A percentile compares a stretch with the other conserved stretches of the same genome.
Evolutionary conservation across 2,797 vertebrate genomes (phyloP).

Genomic region (Phoeniculus purpureus): DNA sequence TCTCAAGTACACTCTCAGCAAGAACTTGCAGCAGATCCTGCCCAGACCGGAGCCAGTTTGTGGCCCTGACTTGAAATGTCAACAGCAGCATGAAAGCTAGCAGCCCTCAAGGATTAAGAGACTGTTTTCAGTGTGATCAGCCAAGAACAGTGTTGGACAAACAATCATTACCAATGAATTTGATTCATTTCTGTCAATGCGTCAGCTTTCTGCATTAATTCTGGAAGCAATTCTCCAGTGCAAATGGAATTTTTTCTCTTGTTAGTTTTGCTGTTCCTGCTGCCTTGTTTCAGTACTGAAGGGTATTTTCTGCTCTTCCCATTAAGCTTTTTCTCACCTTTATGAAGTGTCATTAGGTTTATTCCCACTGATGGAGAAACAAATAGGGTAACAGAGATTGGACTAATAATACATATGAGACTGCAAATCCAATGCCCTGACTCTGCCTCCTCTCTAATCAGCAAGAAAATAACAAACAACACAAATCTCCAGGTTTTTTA

Average conservation of each 20-base stretch:
- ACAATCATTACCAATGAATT: background rate
- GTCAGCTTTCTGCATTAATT: background rate
- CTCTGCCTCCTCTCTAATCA: background rate
- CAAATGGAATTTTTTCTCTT: background rate
- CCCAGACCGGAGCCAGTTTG: slow-evolving; percentile 22
- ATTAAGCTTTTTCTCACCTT: background rate
- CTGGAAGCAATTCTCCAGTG: background rate
- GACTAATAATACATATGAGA: background rate
- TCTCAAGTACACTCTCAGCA: slow-evolving; percentile 29
- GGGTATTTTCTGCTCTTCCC: background rate
- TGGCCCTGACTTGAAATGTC: slow-evolving; percentile 48
- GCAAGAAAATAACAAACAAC: background rate
- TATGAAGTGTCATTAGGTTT: background rate
- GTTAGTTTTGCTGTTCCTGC: background rate
- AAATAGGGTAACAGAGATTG: background rate
- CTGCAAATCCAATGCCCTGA: background rate
- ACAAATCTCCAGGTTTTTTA: background rate
- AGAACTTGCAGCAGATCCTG: background rate
- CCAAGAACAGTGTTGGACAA: background rate
- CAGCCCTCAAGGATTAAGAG: background rate
- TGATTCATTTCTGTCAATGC: background rate
- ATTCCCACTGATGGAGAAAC: background rate
- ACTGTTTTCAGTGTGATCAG: background rate
- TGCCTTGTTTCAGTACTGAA: background rate
- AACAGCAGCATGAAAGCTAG: slow-evolving; percentile 7